Percentiles rank a stretch among this genome's conserved stretches.
These are phyloP conservation scores for Harlomillsia oculata DNA, from an alignment of 1,140 invertebrate species.

Conservation along the genomic window DNA sequence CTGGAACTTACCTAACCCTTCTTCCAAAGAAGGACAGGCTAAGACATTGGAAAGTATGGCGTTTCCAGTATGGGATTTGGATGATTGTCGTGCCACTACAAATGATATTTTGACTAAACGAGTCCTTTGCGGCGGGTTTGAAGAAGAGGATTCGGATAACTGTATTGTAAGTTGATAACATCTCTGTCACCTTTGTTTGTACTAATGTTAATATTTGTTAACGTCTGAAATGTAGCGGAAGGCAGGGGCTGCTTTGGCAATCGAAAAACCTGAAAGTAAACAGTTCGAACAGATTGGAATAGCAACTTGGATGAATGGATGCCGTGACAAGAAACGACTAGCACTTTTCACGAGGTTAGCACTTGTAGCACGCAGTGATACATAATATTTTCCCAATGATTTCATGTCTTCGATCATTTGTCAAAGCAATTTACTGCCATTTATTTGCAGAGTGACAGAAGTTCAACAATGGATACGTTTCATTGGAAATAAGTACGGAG, in stretches of 20 bases:
- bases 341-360: constrained; percentile 62
- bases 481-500: no score
- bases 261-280: constrained; percentile 26
- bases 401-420: no score
- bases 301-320: constrained; percentile 61
- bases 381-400: no score
- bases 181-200: background rate
- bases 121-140: constrained; percentile 63
- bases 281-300: constrained; percentile 47
- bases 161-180: constrained; percentile 42
- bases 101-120: constrained; percentile 37
- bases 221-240: background rate
- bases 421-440: no score
- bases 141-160: constrained; percentile 63
- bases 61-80: background rate
- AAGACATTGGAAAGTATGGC: background rate
- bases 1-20: background rate
- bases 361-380: no score
- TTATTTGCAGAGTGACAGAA: no score
- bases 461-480: no score
- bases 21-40: constrained; percentile 1
- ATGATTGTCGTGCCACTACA: background rate
- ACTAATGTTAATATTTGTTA: background rate
- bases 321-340: constrained; percentile 52
- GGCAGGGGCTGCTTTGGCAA: constrained; percentile 4